A percentile compares a stretch with the other conserved stretches of the same genome.
phyloP scores from a whole-genome alignment of 2,797 vertebrate genomes.

The Strix occidentalis region DNA sequence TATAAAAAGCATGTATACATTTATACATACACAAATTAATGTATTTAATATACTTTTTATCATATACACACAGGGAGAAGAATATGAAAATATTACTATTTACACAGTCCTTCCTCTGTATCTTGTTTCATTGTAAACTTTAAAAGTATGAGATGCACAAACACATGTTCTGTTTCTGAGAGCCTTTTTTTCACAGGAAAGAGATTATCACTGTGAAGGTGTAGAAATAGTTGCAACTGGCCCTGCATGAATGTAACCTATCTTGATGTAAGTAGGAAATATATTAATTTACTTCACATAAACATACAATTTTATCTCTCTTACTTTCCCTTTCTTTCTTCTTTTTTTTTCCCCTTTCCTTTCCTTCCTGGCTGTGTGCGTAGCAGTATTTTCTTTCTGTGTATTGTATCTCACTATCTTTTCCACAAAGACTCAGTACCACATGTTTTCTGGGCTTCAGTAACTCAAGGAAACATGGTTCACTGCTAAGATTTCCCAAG shows the following conservation, averaged over 20 bases:
- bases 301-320: neutral
- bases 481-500: neutral
- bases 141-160: neutral
- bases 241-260: neutral
- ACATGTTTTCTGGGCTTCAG: neutral
- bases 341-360: neutral
- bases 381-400: neutral
- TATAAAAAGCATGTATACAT: neutral
- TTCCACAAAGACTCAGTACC: neutral
- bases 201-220: neutral
- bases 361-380: neutral
- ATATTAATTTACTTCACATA: neutral
- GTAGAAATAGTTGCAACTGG: neutral
- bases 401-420: neutral
- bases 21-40: neutral
- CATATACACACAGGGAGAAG: neutral
- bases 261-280: neutral
- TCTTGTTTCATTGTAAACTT: neutral
- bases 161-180: neutral
- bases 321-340: neutral
- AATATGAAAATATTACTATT: neutral
- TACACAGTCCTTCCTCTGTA: neutral
- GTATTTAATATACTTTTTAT: neutral
- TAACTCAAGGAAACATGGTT: neutral
- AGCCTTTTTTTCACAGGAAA: neutral